Conservation (phyloP, 2,888 invertebrate genomes). For the Lomographa bimaculata region DNA sequence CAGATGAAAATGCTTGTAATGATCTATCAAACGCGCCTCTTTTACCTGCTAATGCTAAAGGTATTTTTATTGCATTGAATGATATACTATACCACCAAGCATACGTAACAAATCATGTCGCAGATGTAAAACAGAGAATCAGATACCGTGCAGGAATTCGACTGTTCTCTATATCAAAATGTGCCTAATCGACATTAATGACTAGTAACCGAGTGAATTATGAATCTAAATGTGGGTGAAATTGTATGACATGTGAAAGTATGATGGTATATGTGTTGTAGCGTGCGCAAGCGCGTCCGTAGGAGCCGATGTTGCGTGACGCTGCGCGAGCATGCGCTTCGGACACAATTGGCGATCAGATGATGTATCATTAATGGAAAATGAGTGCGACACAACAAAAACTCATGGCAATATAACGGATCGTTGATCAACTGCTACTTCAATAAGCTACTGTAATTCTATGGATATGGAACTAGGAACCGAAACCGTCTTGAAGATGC, state of each 20-base stretch:
- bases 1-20: conserved; percentile 19
- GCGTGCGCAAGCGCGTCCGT: conserved; percentile 47
- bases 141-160: conserved; percentile 24
- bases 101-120: no score
- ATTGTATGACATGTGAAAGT: conserved; percentile 71
- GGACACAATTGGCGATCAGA: conserved; percentile 31
- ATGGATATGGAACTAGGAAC: no score
- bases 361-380: conserved; percentile 30
- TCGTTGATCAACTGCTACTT: background rate
- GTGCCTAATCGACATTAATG: conserved; percentile 22
- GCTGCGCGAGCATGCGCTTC: conserved; percentile 49
- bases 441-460: no score
- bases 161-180: conserved; percentile 7
- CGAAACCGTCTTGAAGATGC: no score
- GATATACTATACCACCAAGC: no score
- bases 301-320: conserved; percentile 54
- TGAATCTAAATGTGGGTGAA: conserved; percentile 60
- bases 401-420: conserved; percentile 8
- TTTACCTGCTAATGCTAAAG: background rate
- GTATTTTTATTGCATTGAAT: conserved; percentile 16
- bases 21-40: conserved; percentile 5
- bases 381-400: no score
- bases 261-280: conserved; percentile 37
- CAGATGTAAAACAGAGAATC: conserved; percentile 1
- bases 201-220: conserved; percentile 38